A percentile compares a stretch with the other conserved stretches of the same genome.
Evolutionary conservation across 35 echinoderm and acorn worm genomes (phyloP).

Genomic region (Eucidaris tribuloides): DNA sequence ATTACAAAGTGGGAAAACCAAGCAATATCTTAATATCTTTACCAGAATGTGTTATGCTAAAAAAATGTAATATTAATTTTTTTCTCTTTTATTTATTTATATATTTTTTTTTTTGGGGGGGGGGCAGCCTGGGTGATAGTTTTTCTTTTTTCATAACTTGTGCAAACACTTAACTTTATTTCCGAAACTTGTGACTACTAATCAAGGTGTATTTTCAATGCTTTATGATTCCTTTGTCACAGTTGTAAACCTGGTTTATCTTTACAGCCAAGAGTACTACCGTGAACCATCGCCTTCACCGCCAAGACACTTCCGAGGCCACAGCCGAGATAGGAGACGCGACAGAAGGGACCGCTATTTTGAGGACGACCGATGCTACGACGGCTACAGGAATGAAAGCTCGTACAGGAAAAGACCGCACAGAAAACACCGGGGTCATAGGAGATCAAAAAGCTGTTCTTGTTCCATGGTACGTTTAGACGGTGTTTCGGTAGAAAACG

Average conservation of each 20-base stretch:
- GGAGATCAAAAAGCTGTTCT: conserved; percentile 14
- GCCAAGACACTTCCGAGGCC: neutral
- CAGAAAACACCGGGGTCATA: conserved; percentile 13
- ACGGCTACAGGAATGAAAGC: conserved; percentile 7
- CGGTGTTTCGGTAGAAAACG: neutral
- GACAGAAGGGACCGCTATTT: conserved; percentile 42
- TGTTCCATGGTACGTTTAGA: conserved; percentile 27
- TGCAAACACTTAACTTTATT: neutral
- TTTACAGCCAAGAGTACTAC: conserved; percentile 41
- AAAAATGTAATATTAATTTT: too few species aligned
- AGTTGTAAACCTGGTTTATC: neutral
- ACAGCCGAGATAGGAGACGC: neutral
- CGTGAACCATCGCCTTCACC: conserved; percentile 24
- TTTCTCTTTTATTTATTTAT: too few species aligned
- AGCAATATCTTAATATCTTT: too few species aligned
- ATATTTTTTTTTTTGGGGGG: too few species aligned
- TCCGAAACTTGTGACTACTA: neutral
- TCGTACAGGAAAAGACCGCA: conserved; percentile 5
- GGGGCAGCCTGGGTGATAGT: too few species aligned
- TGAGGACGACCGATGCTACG: neutral
- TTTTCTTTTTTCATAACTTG: neutral
- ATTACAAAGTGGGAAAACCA: too few species aligned
- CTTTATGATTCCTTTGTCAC: neutral
- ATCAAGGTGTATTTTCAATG: neutral
- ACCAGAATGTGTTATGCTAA: too few species aligned